Conservation (phyloP, 2,888 invertebrate genomes). For the Orthosia incerta region DNA sequence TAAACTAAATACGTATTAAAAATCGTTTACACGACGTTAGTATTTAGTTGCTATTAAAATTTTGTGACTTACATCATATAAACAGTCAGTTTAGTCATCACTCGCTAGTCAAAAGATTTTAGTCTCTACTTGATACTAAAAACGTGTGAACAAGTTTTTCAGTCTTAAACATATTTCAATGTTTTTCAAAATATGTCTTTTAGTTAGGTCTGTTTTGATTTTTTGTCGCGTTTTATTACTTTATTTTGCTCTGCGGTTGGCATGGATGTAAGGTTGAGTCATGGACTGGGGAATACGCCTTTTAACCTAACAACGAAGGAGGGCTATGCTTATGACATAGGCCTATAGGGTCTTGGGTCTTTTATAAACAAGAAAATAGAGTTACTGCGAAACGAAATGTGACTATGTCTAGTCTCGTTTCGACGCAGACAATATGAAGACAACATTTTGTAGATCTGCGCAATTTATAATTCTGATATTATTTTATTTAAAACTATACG, state of each 20-base stretch:
- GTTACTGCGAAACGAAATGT: not conserved
- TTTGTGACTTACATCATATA: not conserved
- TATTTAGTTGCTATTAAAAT: constrained; percentile 1
- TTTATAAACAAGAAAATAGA: no score
- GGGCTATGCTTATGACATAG: rapidly evolving
- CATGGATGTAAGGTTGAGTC: constrained; percentile 20
- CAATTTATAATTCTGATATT: no score
- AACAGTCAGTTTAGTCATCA: not conserved
- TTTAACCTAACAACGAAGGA: not conserved
- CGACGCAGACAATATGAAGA: no score
- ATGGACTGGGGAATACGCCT: constrained; percentile 10
- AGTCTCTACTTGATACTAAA: not conserved
- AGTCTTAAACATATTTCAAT: not conserved
- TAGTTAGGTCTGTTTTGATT: constrained; percentile 26
- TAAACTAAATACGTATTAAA: not conserved
- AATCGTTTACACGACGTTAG: not conserved
- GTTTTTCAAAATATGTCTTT: constrained; percentile 37
- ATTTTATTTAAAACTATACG: no score
- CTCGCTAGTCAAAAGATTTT: not conserved
- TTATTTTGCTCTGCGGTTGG: constrained; percentile 51
- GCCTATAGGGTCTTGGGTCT: not conserved
- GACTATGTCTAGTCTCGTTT: no score
- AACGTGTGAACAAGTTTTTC: not conserved
- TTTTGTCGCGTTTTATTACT: constrained; percentile 28
- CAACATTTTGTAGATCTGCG: no score